Percentiles rank a stretch among this genome's conserved stretches.
phyloP scores from a whole-genome alignment of 35 echinoderm and acorn worm species.

The Heliocidaris tuberculata region DNA sequence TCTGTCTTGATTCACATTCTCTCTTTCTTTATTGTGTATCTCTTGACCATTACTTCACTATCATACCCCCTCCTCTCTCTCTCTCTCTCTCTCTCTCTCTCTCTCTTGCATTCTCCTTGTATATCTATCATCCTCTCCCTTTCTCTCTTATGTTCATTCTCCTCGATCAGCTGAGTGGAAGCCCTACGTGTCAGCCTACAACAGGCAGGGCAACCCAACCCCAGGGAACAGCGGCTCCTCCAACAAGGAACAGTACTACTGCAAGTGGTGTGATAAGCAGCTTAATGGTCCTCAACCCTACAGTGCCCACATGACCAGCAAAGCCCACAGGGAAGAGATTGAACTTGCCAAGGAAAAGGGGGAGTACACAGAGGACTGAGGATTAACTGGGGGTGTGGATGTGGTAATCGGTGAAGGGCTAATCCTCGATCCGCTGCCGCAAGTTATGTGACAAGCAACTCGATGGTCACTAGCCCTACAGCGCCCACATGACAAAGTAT shows the following conservation, averaged over 20 bases:
- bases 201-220: slow-evolving; percentile 25
- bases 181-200: slow-evolving; percentile 81
- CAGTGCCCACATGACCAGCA: slow-evolving; percentile 81
- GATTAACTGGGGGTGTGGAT: neutral
- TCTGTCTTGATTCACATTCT: too few relatives aligned
- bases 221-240: neutral
- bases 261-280: slow-evolving; percentile 76
- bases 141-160: neutral
- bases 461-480: slow-evolving; percentile 80
- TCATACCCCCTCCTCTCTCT: neutral
- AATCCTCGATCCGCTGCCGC: slow-evolving; percentile 44
- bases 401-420: neutral
- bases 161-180: slow-evolving; percentile 60
- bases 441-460: slow-evolving; percentile 74
- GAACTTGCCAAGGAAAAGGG: slow-evolving; percentile 66
- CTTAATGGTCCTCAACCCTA: slow-evolving; percentile 87
- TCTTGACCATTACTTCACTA: neutral
- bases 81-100: neutral
- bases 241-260: slow-evolving; percentile 66
- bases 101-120: neutral
- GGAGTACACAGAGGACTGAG: neutral
- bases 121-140: too few relatives aligned
- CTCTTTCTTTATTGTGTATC: too few relatives aligned
- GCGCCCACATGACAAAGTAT: slow-evolving; percentile 66
- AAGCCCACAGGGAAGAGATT: slow-evolving; percentile 86